These are phyloP conservation scores for Dasysyrphus albostriatus DNA, from an alignment of 2,888 invertebrate species.

Conservation along the genomic window DNA sequence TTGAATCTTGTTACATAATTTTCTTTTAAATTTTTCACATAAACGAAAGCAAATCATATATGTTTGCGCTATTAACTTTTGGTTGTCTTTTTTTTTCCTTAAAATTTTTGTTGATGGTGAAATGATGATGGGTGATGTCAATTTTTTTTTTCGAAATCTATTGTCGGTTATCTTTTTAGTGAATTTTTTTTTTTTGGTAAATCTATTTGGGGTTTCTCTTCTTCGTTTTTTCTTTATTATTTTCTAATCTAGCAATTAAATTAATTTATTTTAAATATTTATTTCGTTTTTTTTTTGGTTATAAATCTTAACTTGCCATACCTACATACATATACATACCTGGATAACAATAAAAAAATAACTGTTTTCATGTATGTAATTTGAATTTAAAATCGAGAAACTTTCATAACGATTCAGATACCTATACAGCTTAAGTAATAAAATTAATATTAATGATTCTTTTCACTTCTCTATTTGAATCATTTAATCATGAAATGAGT, in stretches of 20 bases:
- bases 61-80: not conserved
- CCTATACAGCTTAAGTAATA: not conserved
- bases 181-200: not conserved
- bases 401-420: slow-evolving; percentile 5
- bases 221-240: slow-evolving; percentile 18
- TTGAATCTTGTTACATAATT: slow-evolving; percentile 54
- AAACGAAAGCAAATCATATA: slow-evolving; percentile 56
- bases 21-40: slow-evolving; percentile 42
- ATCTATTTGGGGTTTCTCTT: not conserved
- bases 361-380: not conserved
- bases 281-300: not conserved
- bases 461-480: not conserved
- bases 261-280: slow-evolving; percentile 10
- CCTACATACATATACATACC: too few relatives aligned
- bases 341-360: not conserved
- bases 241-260: slow-evolving; percentile 34
- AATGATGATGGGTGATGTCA: slow-evolving; percentile 32
- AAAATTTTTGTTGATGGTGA: not conserved
- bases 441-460: not conserved
- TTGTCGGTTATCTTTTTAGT: not conserved
- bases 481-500: not conserved
- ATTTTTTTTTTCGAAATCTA: slow-evolving; percentile 29
- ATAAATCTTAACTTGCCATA: slow-evolving; percentile 17
- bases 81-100: not conserved
- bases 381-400: not conserved